Percentiles rank a stretch among this genome's conserved stretches.
phyloP scores from a whole-genome alignment of 2,888 invertebrate species.

The Alentia gelatinosa region DNA sequence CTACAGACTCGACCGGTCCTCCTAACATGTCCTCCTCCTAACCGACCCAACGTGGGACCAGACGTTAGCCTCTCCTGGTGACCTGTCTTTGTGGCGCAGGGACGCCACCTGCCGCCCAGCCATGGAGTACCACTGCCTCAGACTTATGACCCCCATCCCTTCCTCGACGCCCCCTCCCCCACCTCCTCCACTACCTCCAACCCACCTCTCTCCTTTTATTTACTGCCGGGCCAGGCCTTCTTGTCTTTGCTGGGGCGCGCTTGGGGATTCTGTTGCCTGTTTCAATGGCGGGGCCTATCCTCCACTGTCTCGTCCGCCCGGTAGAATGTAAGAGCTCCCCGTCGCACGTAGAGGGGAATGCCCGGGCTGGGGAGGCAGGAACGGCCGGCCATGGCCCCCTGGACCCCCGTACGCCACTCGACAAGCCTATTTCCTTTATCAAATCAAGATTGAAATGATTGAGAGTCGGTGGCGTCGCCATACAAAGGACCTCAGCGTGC shows the following conservation, averaged over 20 bases:
- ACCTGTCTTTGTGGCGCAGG: background rate
- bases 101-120: background rate
- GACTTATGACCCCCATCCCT: background rate
- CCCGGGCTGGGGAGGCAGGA: background rate
- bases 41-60: background rate
- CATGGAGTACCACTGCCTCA: background rate
- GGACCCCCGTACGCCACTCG: background rate
- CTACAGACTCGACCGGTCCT: background rate
- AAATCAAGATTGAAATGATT: constrained; percentile 11
- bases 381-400: background rate
- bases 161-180: background rate
- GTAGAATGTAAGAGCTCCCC: background rate
- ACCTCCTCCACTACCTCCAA: background rate
- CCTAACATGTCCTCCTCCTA: background rate
- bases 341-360: background rate
- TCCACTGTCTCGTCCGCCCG: background rate
- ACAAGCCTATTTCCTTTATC: constrained; percentile 14
- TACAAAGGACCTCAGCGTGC: background rate
- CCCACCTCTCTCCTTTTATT: background rate
- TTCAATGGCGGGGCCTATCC: background rate
- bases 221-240: background rate
- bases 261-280: background rate
- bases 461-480: background rate
- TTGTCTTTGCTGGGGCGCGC: background rate
- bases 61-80: background rate